Base-by-base conservation (phyloP, 2,113 vertebrate species). In the Progne subis region DNA sequence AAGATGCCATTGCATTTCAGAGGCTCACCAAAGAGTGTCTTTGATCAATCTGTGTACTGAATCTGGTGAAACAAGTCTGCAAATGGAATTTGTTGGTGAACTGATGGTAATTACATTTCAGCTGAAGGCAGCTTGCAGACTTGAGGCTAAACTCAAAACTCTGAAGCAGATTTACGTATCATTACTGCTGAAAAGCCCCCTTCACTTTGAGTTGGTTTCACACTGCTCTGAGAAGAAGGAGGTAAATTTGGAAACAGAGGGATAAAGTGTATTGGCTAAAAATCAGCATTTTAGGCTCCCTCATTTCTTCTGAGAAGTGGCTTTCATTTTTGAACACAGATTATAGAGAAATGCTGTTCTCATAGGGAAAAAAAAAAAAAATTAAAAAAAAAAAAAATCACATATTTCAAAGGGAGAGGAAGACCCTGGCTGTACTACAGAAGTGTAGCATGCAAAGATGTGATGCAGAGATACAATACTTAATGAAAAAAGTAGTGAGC, bases 341-440 rank as follows among this genome's bases (percentile, higher is more conserved):
- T 86, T 67, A 81, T 44, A 56, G 28, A 70, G 52, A 90, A 90
- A 60, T 65, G 61, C 60, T 68, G 60, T 64, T 95, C 75, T 91
- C 44, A 25, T 12, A 53, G 29, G 37, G 8, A 8, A 8, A 37
- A 37, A 37, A 37, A 37, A 37, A 37, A 37, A 37, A 37, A 37
- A 37, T 37, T 5, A 14, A 41, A 41, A 41, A 14, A 69, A 53
- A 77, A 75, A 78, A 88, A 90, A 67, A 11, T 10, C 34, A 25
- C 25, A 41, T 37, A 92, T 96, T 97, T 92, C 76, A 94, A 96
- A 96, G 90, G 57, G 68, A 91, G 61, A 81, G 49, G 85, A 90
- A 83, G 93, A 88, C 82, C 71, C 71, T 49, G 56, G 69, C 50
- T 2, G 3, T 90, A 64, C 82, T 74, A 23, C 64, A 57, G 56